Evolutionary conservation across 1,140 invertebrate species (phyloP).

Genomic region (Thaumatotibia leucotreta): DNA sequence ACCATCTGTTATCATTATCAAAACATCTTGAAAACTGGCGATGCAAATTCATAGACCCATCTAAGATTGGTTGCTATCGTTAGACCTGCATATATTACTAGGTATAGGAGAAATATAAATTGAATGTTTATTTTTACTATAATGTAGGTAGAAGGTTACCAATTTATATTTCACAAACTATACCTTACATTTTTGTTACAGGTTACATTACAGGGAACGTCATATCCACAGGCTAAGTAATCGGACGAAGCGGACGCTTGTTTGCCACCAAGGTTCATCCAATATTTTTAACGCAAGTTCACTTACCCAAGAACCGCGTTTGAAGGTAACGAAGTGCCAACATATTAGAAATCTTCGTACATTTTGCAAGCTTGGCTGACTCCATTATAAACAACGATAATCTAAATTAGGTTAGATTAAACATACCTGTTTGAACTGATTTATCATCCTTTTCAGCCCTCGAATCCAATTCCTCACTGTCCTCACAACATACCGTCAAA

Average conservation of each 20-base stretch:
- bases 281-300: not conserved
- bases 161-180: too few relatives aligned
- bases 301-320: not conserved
- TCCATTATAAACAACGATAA: too few relatives aligned
- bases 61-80: too few relatives aligned
- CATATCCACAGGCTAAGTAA: not conserved
- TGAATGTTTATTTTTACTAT: too few relatives aligned
- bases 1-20: too few relatives aligned
- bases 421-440: constrained; percentile 46
- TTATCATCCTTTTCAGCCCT: constrained; percentile 45
- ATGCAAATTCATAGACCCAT: too few relatives aligned
- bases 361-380: not conserved
- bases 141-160: too few relatives aligned
- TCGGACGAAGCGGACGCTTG: not conserved
- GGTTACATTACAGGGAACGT: too few relatives aligned
- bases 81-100: too few relatives aligned
- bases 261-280: not conserved
- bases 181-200: too few relatives aligned
- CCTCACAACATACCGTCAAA: constrained; percentile 37
- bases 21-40: too few relatives aligned
- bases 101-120: too few relatives aligned
- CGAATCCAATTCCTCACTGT: constrained; percentile 42
- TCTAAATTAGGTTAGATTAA: not conserved
- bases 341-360: not conserved
- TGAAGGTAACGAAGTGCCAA: not conserved